Evolutionary conservation across 2,113 vertebrate species (phyloP).

Genomic region (Oceanodroma tethys): DNA sequence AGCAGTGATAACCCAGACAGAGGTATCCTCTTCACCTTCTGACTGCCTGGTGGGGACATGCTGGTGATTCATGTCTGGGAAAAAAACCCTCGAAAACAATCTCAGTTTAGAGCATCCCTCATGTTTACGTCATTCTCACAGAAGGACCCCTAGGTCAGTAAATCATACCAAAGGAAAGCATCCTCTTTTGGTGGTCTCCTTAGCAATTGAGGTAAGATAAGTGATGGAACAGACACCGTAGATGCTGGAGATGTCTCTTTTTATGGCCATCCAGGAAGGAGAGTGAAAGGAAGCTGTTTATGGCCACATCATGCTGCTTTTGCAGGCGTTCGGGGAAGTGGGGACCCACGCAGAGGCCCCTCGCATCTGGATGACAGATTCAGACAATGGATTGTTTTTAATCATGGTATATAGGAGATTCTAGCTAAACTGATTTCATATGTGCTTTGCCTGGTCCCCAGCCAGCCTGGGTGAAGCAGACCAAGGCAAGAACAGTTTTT

Average conservation of each 20-base stretch:
- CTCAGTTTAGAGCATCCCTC: not conserved
- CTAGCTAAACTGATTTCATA: conserved; percentile 5
- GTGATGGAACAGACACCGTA: not conserved
- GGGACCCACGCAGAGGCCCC: conserved; percentile 15
- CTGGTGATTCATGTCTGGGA: not conserved
- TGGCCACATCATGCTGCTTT: not conserved
- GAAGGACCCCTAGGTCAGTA: not conserved
- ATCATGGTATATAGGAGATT: not conserved
- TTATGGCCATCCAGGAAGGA: not conserved
- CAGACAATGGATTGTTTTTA: not conserved
- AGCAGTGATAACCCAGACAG: not conserved
- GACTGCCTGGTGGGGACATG: not conserved
- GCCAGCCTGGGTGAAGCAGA: not conserved
- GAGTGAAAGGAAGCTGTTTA: not conserved
- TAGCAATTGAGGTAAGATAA: not conserved
- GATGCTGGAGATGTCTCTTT: not conserved
- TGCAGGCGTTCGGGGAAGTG: not conserved
- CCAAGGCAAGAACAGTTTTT: not conserved
- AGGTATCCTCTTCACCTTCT: not conserved
- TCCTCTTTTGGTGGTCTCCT: not conserved
- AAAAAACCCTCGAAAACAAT: not conserved
- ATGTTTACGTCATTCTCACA: not conserved
- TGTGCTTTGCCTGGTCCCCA: conserved; percentile 3
- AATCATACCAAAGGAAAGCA: not conserved
- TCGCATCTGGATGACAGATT: conserved; percentile 37